Conservation (phyloP, 37 sponge, comb jelly and placozoan species). For the Theonella swinhoei region DNA sequence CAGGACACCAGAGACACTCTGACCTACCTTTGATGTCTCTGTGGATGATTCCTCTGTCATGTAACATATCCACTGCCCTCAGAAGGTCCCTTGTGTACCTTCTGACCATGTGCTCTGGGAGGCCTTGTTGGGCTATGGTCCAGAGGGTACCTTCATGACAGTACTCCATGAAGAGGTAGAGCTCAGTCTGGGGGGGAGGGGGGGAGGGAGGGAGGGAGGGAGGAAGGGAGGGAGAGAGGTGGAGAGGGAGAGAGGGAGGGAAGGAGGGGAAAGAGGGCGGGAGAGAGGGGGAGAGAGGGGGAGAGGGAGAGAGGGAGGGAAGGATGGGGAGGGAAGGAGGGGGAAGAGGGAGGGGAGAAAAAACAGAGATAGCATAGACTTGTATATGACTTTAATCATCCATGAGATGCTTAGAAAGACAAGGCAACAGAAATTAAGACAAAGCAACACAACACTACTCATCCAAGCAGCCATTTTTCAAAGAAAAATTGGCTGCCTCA, state of each 20-base stretch:
- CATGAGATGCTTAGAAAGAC: no score
- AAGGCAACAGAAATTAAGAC: no score
- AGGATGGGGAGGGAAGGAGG: not conserved
- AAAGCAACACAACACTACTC: no score
- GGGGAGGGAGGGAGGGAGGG: not conserved
- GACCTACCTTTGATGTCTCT: slow-evolving; percentile 86
- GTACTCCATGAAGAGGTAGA: slow-evolving; percentile 93
- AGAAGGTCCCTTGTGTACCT: slow-evolving; percentile 73
- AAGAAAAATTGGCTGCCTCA: no score
- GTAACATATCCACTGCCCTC: slow-evolving; percentile 65
- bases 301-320: not conserved
- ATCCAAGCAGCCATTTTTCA: no score
- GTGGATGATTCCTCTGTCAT: slow-evolving; percentile 75
- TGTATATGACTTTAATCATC: no score
- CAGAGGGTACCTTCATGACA: slow-evolving; percentile 82
- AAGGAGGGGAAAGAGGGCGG: slow-evolving; percentile 5
- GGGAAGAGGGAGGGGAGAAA: not conserved
- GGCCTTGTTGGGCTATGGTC: slow-evolving; percentile 75
- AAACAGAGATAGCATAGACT: not conserved
- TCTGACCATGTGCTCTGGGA: slow-evolving; percentile 66
- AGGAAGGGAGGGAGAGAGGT: not conserved
- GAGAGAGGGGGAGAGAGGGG: slow-evolving; percentile 1
- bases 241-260: not conserved
- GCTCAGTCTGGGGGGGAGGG: slow-evolving; percentile 60
- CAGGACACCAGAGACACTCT: not conserved